These are phyloP conservation scores for Enteromius afrohamiltoni DNA, from an alignment of 2,797 vertebrate genomes.

Conservation along the genomic window DNA sequence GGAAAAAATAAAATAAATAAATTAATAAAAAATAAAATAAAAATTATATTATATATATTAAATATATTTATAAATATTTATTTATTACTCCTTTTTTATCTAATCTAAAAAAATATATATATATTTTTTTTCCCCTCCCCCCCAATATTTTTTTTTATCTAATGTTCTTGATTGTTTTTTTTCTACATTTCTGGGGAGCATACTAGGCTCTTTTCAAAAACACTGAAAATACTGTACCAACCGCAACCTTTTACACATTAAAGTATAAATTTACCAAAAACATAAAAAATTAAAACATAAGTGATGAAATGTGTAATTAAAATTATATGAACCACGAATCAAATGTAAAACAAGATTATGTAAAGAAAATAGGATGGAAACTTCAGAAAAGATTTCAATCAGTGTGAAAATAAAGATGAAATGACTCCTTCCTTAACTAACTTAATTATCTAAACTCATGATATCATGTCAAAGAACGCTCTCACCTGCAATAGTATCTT, in stretches of 20 bases:
- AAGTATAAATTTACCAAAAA: not conserved
- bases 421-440: not conserved
- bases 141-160: too few relatives aligned
- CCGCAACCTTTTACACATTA: not conserved
- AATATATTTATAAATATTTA: too few relatives aligned
- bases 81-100: too few relatives aligned
- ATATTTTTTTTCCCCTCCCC: too few relatives aligned
- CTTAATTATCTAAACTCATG: too few relatives aligned
- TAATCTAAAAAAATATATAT: too few relatives aligned
- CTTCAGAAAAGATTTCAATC: not conserved
- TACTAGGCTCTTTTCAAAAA: not conserved
- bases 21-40: too few relatives aligned
- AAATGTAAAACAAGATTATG: not conserved
- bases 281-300: not conserved
- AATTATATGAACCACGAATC: not conserved
- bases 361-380: not conserved
- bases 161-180: not conserved
- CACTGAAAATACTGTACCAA: not conserved
- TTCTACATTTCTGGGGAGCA: not conserved
- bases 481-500: constrained; percentile 66
- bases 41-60: too few relatives aligned
- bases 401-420: not conserved
- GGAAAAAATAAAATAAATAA: not conserved
- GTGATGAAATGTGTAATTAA: not conserved
- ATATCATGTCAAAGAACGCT: not conserved